Evolutionary conservation across 2,888 invertebrate genomes (phyloP).

Genomic region (Synanthedon myopaeformis): DNA sequence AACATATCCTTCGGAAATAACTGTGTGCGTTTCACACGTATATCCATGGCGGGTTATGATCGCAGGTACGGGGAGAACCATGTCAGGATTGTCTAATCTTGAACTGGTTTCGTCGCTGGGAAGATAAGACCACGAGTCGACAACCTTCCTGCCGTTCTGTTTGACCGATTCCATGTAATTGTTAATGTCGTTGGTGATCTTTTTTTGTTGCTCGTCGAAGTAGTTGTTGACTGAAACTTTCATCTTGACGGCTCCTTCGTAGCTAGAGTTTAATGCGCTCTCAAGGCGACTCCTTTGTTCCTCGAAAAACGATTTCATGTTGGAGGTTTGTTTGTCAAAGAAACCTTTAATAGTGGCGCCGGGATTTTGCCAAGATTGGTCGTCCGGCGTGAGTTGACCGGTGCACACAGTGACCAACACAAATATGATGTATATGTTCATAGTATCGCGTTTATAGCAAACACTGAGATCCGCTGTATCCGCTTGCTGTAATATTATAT

Average conservation of each 20-base stretch:
- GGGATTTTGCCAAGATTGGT: neutral
- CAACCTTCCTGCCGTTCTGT: constrained; percentile 27
- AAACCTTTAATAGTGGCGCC: constrained; percentile 7
- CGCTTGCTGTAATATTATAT: constrained; percentile 15
- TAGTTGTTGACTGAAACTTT: constrained; percentile 33
- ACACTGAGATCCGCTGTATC: neutral
- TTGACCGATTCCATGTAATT: constrained; percentile 34
- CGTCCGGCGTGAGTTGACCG: neutral
- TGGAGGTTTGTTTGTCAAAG: constrained; percentile 13
- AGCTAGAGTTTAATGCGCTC: constrained; percentile 19
- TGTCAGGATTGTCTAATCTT: constrained; percentile 36
- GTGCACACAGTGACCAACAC: neutral
- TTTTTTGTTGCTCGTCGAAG: constrained; percentile 34
- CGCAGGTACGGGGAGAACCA: constrained; percentile 40
- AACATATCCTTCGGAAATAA: constrained; percentile 85
- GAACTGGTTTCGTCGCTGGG: constrained; percentile 23
- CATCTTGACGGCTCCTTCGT: constrained; percentile 24
- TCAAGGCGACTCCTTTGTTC: constrained; percentile 20
- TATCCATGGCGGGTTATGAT: constrained; percentile 71
- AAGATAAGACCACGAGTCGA: constrained; percentile 31
- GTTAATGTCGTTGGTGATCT: constrained; percentile 31
- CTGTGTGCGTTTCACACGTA: constrained; percentile 76
- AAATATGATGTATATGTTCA: neutral
- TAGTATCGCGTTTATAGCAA: neutral
- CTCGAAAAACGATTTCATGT: constrained; percentile 27